Evolutionary conservation across 2,888 invertebrate genomes (phyloP).

Genomic region (Neoascia interrupta): DNA sequence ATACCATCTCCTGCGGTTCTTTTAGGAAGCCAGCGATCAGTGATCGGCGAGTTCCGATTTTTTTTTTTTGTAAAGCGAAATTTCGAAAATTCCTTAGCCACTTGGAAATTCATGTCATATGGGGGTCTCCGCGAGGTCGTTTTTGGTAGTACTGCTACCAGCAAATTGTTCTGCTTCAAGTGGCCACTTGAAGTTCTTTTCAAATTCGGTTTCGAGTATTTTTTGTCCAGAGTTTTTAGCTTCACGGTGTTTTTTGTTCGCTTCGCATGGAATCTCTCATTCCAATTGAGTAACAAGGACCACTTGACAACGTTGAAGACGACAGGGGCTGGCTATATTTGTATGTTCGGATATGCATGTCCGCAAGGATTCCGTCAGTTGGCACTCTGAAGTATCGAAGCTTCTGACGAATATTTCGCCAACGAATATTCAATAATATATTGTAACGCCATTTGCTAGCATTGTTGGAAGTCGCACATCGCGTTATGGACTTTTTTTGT

Average conservation of each 20-base stretch:
- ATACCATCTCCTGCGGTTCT: slow-evolving; percentile 26
- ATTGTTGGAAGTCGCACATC: slow-evolving; percentile 33
- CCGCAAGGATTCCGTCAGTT: slow-evolving; percentile 66
- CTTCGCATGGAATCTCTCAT: slow-evolving; percentile 62
- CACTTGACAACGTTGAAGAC: slow-evolving; percentile 62
- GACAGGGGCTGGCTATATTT: slow-evolving; percentile 24
- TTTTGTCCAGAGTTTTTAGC: slow-evolving; percentile 18
- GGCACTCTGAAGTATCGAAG: slow-evolving; percentile 49
- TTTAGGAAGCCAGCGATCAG: slow-evolving; percentile 26
- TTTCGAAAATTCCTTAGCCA: slow-evolving; percentile 51
- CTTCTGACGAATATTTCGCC: slow-evolving; percentile 40
- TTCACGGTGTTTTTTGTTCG: slow-evolving; percentile 46
- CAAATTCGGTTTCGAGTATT: slow-evolving; percentile 46
- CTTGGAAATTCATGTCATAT: slow-evolving; percentile 67
- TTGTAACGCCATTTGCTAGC: slow-evolving; percentile 27
- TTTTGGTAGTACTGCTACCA: slow-evolving; percentile 44
- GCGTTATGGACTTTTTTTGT: no score
- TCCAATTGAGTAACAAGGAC: slow-evolving; percentile 68
- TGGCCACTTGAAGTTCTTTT: slow-evolving; percentile 68
- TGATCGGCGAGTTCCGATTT: slow-evolving; percentile 34
- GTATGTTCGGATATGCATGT: slow-evolving; percentile 28
- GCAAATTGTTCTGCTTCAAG: slow-evolving; percentile 65
- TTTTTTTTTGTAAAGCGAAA: slow-evolving; percentile 8
- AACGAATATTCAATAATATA: slow-evolving; percentile 27
- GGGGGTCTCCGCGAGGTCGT: slow-evolving; percentile 49